phyloP scores from a whole-genome alignment of 2,888 invertebrate species.

The Willowsia nigromaculata region DNA sequence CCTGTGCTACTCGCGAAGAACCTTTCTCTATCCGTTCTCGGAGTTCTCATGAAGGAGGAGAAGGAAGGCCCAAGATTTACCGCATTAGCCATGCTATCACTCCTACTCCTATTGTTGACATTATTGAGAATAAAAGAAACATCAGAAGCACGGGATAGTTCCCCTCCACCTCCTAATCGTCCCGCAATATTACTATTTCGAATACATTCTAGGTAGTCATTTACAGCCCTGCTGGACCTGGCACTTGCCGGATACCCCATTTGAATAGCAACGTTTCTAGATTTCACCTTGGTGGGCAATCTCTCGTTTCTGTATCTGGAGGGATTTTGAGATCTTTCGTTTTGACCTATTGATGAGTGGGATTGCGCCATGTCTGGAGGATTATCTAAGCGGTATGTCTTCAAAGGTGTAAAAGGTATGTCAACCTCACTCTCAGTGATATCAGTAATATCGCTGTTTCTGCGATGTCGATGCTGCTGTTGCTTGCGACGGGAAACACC shows the following conservation, averaged over 20 bases:
- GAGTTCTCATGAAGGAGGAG: neutral
- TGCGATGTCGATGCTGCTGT: neutral
- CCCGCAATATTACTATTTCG: neutral
- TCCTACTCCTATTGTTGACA: neutral
- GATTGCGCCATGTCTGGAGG: neutral
- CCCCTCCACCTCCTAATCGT: neutral
- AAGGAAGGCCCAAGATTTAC: neutral
- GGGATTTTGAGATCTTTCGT: neutral
- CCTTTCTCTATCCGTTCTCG: neutral
- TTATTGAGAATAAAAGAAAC: neutral
- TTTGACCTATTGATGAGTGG: neutral
- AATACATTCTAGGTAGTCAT: neutral
- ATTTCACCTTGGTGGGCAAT: constrained; percentile 54
- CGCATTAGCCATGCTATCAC: neutral
- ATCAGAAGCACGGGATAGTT: neutral
- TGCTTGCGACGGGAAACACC: neutral
- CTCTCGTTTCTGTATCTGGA: constrained; percentile 15
- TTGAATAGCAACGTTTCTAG: constrained; percentile 71
- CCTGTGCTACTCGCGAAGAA: neutral
- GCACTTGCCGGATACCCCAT: constrained; percentile 71
- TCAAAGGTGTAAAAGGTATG: constrained; percentile 71
- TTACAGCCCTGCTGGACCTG: neutral
- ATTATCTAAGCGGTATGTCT: constrained; percentile 56
- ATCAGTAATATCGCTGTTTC: neutral
- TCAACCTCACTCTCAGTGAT: constrained; percentile 67